These are phyloP conservation scores for Euclidia mi DNA, from an alignment of 2,888 invertebrate genomes.

Conservation along the genomic window DNA sequence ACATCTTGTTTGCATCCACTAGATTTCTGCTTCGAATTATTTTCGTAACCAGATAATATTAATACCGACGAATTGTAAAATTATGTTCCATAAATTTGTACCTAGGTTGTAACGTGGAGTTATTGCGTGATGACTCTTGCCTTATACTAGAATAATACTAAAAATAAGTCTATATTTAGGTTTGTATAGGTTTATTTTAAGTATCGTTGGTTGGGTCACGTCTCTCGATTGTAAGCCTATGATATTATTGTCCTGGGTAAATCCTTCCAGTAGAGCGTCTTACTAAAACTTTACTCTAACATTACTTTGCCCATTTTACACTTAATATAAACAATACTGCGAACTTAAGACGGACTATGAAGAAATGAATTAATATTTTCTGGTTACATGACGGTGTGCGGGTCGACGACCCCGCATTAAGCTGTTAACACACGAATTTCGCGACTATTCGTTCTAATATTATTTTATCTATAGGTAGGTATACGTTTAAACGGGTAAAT, in stretches of 20 bases:
- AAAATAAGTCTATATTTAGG: conserved; percentile 31
- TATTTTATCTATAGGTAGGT: conserved; percentile 60
- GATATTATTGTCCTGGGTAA: conserved; percentile 52
- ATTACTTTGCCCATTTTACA: conserved; percentile 11
- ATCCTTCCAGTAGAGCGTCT: conserved; percentile 27
- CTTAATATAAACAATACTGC: conserved; percentile 7
- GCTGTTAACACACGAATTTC: conserved; percentile 58
- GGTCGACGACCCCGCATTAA: conserved; percentile 26
- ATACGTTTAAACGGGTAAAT: conserved; percentile 61
- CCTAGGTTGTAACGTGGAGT: conserved; percentile 29
- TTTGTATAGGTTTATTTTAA: conserved; percentile 31
- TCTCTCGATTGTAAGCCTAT: conserved; percentile 43
- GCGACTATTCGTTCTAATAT: conserved; percentile 53
- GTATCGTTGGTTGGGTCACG: conserved; percentile 30
- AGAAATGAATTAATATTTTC: conserved; percentile 55
- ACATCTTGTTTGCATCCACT: conserved; percentile 57
- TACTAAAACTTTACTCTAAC: conserved; percentile 20
- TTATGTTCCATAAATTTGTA: conserved; percentile 38
- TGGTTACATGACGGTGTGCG: conserved; percentile 51
- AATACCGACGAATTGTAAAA: conserved; percentile 41
- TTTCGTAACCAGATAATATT: conserved; percentile 61
- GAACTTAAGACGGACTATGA: conserved; percentile 9
- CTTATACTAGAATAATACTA: conserved; percentile 31
- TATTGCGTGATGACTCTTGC: conserved; percentile 27
- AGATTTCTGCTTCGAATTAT: conserved; percentile 39